Evolutionary conservation across 2,113 vertebrate genomes (phyloP).

Genomic region (Plectropomus leopardus): DNA sequence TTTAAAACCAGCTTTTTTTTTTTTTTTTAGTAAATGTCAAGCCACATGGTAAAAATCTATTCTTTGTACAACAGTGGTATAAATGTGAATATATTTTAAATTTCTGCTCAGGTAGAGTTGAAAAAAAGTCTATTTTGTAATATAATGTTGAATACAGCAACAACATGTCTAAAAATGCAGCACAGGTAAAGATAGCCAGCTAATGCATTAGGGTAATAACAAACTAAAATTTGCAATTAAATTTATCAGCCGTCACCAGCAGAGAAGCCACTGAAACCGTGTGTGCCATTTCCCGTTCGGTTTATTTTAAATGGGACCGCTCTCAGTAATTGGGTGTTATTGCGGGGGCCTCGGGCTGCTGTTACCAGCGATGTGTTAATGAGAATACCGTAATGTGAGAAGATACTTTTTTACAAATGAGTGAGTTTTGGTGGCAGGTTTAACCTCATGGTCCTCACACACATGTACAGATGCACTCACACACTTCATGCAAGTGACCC

Average conservation of each 20-base stretch:
- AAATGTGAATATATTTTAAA: background rate
- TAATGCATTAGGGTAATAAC: background rate
- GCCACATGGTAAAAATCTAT: too few relatives aligned
- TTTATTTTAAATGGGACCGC: constrained; percentile 30
- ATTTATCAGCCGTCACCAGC: constrained; percentile 27
- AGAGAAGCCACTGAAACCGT: constrained; percentile 7
- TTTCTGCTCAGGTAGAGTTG: background rate
- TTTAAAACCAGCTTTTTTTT: too few relatives aligned
- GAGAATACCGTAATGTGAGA: constrained; percentile 23
- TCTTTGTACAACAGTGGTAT: background rate
- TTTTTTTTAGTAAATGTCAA: background rate
- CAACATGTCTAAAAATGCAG: background rate
- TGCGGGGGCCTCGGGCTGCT: constrained; percentile 29
- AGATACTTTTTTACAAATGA: constrained; percentile 25
- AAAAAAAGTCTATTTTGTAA: background rate
- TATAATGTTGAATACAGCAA: background rate
- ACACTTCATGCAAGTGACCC: background rate
- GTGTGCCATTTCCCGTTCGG: background rate
- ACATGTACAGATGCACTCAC: background rate
- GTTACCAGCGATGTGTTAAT: constrained; percentile 38
- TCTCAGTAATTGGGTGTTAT: constrained; percentile 47
- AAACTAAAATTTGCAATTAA: constrained; percentile 29
- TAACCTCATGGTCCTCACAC: constrained; percentile 2
- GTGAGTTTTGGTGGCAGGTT: background rate
- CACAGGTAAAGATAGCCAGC: background rate